Conservation (phyloP, 2,888 invertebrate species). For the Eucera pruinosa region DNA sequence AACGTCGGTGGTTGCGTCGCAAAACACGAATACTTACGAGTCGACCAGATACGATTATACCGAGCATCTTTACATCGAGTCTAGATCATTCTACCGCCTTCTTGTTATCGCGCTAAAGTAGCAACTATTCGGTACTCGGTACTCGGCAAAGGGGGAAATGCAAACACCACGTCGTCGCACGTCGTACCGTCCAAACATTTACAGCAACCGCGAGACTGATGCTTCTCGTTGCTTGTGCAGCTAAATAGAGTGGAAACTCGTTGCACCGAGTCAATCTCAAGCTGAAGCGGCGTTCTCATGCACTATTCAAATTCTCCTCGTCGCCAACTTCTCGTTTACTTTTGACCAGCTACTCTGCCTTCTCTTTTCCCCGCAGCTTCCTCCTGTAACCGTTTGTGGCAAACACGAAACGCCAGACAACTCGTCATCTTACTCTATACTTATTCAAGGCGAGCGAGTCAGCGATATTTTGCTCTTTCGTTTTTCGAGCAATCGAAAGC, state of each 20-base stretch:
- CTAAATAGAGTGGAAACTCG: slow-evolving; percentile 23
- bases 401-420: no score
- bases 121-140: slow-evolving; percentile 9
- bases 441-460: no score
- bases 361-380: no score
- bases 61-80: slow-evolving; percentile 87
- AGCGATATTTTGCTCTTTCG: no score
- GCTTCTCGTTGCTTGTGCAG: background rate
- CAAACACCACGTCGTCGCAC: background rate
- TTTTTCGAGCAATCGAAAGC: no score
- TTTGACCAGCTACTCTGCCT: background rate
- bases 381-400: background rate
- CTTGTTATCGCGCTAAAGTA: slow-evolving; percentile 16
- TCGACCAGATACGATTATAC: slow-evolving; percentile 92
- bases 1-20: background rate
- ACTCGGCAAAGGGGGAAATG: no score
- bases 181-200: slow-evolving; percentile 29
- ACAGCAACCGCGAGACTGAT: slow-evolving; percentile 6
- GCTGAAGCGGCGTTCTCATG: slow-evolving; percentile 14
- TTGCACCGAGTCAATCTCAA: background rate
- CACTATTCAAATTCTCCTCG: no score
- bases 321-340: no score
- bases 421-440: no score
- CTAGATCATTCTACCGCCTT: slow-evolving; percentile 63
- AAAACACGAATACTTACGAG: slow-evolving; percentile 86